Conservation (phyloP, 2,888 invertebrate species). For the Macrophya alboannulata region DNA sequence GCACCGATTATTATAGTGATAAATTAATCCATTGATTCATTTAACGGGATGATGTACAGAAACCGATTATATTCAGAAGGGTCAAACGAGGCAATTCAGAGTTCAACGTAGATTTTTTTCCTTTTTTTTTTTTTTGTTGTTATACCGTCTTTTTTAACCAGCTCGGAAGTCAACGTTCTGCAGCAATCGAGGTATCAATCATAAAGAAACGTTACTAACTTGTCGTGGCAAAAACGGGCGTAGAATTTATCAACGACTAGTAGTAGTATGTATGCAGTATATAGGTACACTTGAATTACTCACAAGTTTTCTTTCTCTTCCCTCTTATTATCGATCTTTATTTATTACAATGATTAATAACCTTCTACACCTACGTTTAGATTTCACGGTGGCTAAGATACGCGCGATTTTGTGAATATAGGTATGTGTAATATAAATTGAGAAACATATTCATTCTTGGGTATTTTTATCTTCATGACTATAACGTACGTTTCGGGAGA, state of each 20-base stretch:
- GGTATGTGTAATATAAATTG: neutral
- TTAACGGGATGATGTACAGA: neutral
- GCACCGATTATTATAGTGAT: slow-evolving; percentile 43
- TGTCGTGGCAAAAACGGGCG: slow-evolving; percentile 22
- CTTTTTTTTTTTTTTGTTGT: slow-evolving; percentile 18
- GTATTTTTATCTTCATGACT: slow-evolving; percentile 4
- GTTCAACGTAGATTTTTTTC: neutral
- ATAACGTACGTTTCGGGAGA: slow-evolving; percentile 9
- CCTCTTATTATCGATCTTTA: neutral
- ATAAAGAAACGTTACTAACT: slow-evolving; percentile 21
- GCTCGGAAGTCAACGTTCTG: neutral
- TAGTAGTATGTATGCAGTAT: neutral
- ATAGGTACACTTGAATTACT: neutral
- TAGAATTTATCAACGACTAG: slow-evolving; percentile 39
- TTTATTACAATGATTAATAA: slow-evolving; percentile 26
- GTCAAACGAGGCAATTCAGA: slow-evolving; percentile 46
- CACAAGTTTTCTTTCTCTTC: neutral
- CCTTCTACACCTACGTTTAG: neutral
- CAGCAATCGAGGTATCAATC: slow-evolving; percentile 38
- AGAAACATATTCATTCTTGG: neutral
- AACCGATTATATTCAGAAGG: slow-evolving; percentile 8
- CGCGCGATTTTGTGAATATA: neutral
- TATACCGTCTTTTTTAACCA: neutral
- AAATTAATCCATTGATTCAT: slow-evolving; percentile 52
- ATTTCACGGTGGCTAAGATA: neutral